Percentiles rank a stretch among this genome's conserved stretches.
Evolutionary conservation across 2,888 invertebrate species (phyloP).

Genomic region (Erannis defoliaria): DNA sequence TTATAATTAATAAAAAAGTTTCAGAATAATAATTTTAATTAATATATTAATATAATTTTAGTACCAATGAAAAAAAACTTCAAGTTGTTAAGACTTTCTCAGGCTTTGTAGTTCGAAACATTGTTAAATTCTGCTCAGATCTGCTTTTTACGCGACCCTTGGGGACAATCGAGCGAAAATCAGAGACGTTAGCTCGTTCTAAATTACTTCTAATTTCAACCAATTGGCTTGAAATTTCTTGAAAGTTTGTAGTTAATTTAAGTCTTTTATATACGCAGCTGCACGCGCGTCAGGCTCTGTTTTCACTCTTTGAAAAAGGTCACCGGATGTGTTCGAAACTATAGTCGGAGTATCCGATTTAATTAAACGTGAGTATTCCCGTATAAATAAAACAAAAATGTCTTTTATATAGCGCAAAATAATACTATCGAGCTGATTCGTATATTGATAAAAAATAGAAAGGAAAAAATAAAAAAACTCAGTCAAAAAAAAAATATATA

Average conservation of each 20-base stretch:
- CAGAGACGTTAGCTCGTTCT: conserved; percentile 9
- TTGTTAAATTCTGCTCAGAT: conserved; percentile 15
- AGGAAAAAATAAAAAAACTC: too few species aligned
- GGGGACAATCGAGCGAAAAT: conserved; percentile 15
- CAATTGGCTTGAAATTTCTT: conserved; percentile 20
- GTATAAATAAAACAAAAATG: too few species aligned
- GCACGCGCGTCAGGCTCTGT: too few species aligned
- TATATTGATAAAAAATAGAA: too few species aligned
- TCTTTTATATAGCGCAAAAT: too few species aligned
- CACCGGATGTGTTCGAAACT: too few species aligned
- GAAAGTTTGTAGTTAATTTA: not conserved
- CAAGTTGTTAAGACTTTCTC: not conserved
- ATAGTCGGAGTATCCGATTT: too few species aligned
- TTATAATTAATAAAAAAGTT: not conserved
- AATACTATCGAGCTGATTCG: too few species aligned
- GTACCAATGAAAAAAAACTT: not conserved
- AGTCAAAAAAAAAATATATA: too few species aligned
- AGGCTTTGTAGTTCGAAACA: conserved; percentile 12
- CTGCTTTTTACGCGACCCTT: conserved; percentile 21
- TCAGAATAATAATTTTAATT: not conserved
- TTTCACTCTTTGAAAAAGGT: too few species aligned
- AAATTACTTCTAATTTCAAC: conserved; percentile 20
- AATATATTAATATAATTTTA: not conserved
- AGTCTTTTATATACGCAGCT: not conserved
- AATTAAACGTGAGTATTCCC: too few species aligned